Evolutionary conservation across 2,797 vertebrate genomes (phyloP), one percentile per base, ranked within the genome.

Genomic region (Coilia nasus): DNA sequence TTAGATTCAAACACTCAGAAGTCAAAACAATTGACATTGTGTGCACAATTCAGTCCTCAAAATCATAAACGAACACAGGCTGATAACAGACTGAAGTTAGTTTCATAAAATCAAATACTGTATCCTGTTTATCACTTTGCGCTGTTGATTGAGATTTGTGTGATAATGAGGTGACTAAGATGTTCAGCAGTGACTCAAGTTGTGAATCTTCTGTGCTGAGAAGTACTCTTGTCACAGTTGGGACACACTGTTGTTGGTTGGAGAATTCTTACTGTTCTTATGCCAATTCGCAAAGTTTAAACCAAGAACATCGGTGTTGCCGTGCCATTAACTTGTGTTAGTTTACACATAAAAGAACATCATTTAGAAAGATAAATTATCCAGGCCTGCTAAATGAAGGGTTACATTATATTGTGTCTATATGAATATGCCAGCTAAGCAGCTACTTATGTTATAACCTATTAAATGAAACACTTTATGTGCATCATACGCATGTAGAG

Each of bases 331-430:
- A 41, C 71, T 19, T 41, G 71, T 21, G 35, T 44, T 44, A 78
- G 71, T 78, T 78, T 12, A 44, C 71, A 78, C 71, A 35, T 31
- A 71, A 78, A 78, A 44, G 5, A 78, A 78, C 35, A 44, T 78
- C 2, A n/a, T 78, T 44, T 78, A 41, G 44, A 78, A 78, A 78
- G 60, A 64, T 35, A 78, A 78, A 44, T 78, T 44, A 44, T 78
- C 71, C 71, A 78, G 35, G 88, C 89, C 86, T 89, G 91, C 93
- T 86, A 81, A 86, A 93, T 90, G 86, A 94, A 93, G 88, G 91
- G 92, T 91, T 93, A 94, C 92, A 90, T 93, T 93, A 93, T 93
- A 93, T 91, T 93, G 93, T 91, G 90, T 93, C 92, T 95, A 93
- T 92, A 93, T 91, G 93, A 92, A 93, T 93, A 93, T 92, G 91